Evolutionary conservation across 2,113 vertebrate species (phyloP).

Genomic region (Tachysurus vachellii): DNA sequence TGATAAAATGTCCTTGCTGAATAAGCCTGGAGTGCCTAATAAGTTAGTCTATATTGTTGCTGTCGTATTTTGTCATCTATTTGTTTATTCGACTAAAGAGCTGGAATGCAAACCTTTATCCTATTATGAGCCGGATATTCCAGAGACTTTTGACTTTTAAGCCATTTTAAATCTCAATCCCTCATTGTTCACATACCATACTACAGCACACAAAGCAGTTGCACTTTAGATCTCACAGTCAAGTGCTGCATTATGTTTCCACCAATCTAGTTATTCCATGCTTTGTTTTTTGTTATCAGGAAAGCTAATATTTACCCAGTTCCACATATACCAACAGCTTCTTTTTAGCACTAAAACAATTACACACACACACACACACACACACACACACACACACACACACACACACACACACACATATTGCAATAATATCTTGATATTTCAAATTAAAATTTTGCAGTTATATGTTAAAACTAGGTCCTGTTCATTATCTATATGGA

Average conservation of each 20-base stretch:
- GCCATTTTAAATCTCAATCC: neutral
- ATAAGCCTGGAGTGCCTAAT: neutral
- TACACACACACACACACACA: neutral
- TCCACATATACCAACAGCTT: neutral
- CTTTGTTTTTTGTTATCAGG: conserved; percentile 16
- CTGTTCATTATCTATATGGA: too few relatives aligned
- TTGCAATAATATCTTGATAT: neutral
- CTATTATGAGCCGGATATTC: neutral
- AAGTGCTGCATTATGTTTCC: neutral
- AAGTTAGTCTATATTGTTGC: neutral
- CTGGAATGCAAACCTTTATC: neutral
- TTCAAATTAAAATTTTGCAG: neutral
- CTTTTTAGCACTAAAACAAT: neutral
- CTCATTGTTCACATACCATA: neutral
- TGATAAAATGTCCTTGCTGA: neutral
- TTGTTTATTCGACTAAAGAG: neutral
- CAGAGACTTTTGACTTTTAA: neutral
- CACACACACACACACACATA: neutral
- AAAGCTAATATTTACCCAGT: neutral
- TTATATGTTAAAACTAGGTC: neutral
- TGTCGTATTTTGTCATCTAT: neutral
- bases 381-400: neutral
- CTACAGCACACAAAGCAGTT: neutral
- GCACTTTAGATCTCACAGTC: neutral
- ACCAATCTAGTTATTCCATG: neutral